Evolutionary conservation across 2,888 invertebrate species (phyloP).

Genomic region (Panopea generosa): DNA sequence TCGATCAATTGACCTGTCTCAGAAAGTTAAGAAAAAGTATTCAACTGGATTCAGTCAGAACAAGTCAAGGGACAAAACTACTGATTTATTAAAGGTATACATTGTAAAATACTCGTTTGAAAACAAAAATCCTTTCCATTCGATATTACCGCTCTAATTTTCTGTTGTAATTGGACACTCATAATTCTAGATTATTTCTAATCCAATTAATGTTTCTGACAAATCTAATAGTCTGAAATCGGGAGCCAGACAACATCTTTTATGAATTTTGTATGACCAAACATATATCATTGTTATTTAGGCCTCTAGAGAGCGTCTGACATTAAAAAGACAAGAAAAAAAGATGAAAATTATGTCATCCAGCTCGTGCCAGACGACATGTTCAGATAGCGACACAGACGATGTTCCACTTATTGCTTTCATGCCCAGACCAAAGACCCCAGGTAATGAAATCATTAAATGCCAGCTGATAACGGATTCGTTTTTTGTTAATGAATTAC

Average conservation of each 20-base stretch:
- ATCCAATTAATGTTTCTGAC: no score
- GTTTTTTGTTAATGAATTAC: no score
- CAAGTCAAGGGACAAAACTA: conserved; percentile 58
- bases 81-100: conserved; percentile 52
- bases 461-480: no score
- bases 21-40: conserved; percentile 81
- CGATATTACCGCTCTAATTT: no score
- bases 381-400: conserved; percentile 79
- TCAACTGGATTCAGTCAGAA: conserved; percentile 61
- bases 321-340: conserved; percentile 46
- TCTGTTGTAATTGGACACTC: no score
- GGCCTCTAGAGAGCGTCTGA: conserved; percentile 54
- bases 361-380: conserved; percentile 17
- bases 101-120: no score
- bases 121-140: no score
- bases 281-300: conserved; percentile 6
- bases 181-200: no score
- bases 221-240: no score
- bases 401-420: conserved; percentile 80
- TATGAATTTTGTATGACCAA: no score
- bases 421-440: conserved; percentile 71
- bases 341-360: conserved; percentile 34
- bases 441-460: conserved; percentile 68
- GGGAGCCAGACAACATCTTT: no score
- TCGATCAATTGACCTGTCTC: conserved; percentile 68